These are phyloP conservation scores for Myathropa florea DNA, from an alignment of 2,888 invertebrate genomes.

Conservation along the genomic window DNA sequence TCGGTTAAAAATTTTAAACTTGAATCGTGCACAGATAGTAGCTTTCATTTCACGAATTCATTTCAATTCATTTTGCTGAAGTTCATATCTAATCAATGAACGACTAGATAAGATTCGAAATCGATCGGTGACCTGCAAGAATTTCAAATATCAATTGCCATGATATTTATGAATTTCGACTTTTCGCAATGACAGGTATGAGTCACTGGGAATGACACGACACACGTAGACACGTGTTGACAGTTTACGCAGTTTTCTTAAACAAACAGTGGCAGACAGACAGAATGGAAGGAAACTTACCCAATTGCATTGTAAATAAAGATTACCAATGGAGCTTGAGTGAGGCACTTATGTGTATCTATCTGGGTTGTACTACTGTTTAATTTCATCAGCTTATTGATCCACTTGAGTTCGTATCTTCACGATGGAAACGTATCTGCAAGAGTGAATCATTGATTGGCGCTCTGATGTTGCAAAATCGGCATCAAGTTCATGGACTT, in stretches of 20 bases:
- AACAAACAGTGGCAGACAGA: not conserved
- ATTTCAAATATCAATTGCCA: not conserved
- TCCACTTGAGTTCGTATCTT: not conserved
- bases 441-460: not conserved
- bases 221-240: not conserved
- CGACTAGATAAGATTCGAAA: constrained; percentile 36
- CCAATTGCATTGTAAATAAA: constrained; percentile 39
- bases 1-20: not conserved
- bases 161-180: not conserved
- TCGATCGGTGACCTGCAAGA: constrained; percentile 2
- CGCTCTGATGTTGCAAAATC: not conserved
- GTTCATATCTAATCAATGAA: constrained; percentile 27
- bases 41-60: not conserved
- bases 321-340: not conserved
- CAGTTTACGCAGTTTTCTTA: not conserved
- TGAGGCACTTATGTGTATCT: not conserved
- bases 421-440: not conserved
- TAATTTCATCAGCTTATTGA: constrained; percentile 1
- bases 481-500: not conserved
- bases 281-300: constrained; percentile 35
- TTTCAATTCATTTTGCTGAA: not conserved
- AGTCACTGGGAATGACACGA: not conserved
- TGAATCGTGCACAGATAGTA: not conserved
- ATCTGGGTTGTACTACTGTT: constrained; percentile 11
- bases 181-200: not conserved